Base-by-base conservation (phyloP, 1,140 invertebrate species). In the Halotydeus destructor region DNA sequence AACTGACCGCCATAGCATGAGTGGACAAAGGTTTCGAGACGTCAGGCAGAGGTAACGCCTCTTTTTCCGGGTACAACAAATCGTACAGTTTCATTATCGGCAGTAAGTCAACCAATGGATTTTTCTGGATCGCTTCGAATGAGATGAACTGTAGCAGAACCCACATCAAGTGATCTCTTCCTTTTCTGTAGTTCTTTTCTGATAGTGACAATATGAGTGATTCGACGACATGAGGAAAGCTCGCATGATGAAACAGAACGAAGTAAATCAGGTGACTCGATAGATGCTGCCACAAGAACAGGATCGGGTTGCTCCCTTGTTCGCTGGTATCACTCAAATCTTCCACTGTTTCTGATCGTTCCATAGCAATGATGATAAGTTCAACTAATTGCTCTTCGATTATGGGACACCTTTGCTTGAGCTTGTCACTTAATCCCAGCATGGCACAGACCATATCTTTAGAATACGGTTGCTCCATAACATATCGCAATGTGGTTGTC, bases 121-220 rank as follows among this genome's bases (percentile, higher is more conserved):
- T 91, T 49, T 86, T 75, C 60, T 91, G 84, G 54, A 94, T 94
- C 55, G 82, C 88, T 34, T 86, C 85, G n/a, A n/a, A n/a, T 2
- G 86, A 93, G 46, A 94, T 88, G 55, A 89, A 94, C 60, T 94
- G 88, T 5, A 96, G 59, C n/a, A 96, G 60, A 3, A 88, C 78
- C 88, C 88, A 96, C 86, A 94, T 94, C 0, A 96, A 60, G 53
- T 93, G 83, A 62, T 96, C 86, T 36, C 88, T 62, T 0, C 85
- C 85, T 60, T 83, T 84, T 36, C 76, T 70, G 52, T 85, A 68
- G 54, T 84, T 80, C 50, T 73, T 66, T 5, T 9, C 28, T n/a
- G 45, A 49, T 55, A 78, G 73, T 66, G 83, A 85, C 41, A 82
- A 76, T 60, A 88, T 78, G 19, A 94, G 66, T 0, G 77, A 74